Conservation (phyloP, 2,113 vertebrate species). For the Stictonetta naevosa region DNA sequence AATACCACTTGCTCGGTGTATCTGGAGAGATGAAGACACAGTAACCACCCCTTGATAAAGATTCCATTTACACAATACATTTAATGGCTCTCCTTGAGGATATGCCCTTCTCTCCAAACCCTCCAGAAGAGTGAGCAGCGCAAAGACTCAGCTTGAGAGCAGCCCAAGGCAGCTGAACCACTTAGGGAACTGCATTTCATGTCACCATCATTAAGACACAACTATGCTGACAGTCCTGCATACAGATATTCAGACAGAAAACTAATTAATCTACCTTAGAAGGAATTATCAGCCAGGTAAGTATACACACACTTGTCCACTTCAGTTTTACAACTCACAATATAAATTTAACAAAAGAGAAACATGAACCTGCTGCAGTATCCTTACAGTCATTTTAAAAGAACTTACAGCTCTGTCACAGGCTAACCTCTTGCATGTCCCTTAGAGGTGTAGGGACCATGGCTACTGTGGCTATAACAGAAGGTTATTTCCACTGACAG, state of each 20-base stretch:
- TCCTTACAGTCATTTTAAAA: not conserved
- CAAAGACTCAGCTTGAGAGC: not conserved
- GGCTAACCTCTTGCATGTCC: not conserved
- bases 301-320: not conserved
- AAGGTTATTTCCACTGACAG: not conserved
- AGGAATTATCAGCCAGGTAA: not conserved
- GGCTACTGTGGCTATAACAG: not conserved
- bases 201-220: not conserved
- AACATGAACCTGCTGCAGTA: not conserved
- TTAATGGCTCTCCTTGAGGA: not conserved
- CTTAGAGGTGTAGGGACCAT: accelerated
- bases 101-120: accelerated
- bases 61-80: not conserved
- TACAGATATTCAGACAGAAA: not conserved
- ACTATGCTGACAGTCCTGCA: not conserved
- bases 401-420: not conserved
- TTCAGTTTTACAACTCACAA: not conserved
- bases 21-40: not conserved
- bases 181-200: not conserved
- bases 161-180: not conserved
- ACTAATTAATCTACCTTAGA: not conserved
- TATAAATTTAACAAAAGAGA: not conserved
- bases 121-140: not conserved
- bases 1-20: not conserved
- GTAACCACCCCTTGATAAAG: not conserved